These are phyloP conservation scores for Scaptomyza montana DNA, from an alignment of 1,140 invertebrate species.

Conservation along the genomic window DNA sequence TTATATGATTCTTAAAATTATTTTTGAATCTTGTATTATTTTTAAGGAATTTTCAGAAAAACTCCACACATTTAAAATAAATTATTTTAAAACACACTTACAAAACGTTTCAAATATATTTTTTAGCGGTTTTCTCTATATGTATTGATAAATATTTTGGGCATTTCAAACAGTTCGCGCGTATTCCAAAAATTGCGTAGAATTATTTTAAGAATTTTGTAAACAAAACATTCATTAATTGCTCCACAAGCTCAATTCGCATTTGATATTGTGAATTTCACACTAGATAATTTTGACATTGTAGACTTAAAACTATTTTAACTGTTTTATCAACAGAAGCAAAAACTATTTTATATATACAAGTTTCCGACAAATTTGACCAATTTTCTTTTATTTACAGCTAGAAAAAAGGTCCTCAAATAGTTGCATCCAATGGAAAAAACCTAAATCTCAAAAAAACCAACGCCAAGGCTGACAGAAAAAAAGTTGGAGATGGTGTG, in stretches of 20 bases:
- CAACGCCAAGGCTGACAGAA: conserved; percentile 6
- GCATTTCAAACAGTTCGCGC: not conserved
- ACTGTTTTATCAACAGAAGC: no score
- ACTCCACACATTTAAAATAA: no score
- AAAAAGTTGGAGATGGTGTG: not conserved
- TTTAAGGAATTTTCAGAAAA: no score
- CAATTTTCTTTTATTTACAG: no score
- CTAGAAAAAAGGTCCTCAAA: not conserved
- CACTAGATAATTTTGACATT: no score
- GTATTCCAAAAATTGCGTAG: not conserved
- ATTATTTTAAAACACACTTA: no score
- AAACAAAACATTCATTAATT: conserved; percentile 5
- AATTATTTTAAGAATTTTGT: conserved; percentile 16
- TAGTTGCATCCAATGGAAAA: not conserved
- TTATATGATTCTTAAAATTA: no score
- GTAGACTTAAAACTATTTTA: no score
- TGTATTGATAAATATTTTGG: conserved; percentile 3
- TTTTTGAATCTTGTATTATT: no score
- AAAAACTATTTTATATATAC: no score
- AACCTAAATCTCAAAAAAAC: no score
- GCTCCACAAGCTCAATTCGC: conserved; percentile 5
- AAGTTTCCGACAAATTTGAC: no score
- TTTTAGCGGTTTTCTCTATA: not conserved
- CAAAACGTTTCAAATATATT: not conserved
- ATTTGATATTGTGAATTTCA: conserved; percentile 1